Base-by-base conservation (phyloP, 2,797 vertebrate species). In the Acanthornis magna region DNA sequence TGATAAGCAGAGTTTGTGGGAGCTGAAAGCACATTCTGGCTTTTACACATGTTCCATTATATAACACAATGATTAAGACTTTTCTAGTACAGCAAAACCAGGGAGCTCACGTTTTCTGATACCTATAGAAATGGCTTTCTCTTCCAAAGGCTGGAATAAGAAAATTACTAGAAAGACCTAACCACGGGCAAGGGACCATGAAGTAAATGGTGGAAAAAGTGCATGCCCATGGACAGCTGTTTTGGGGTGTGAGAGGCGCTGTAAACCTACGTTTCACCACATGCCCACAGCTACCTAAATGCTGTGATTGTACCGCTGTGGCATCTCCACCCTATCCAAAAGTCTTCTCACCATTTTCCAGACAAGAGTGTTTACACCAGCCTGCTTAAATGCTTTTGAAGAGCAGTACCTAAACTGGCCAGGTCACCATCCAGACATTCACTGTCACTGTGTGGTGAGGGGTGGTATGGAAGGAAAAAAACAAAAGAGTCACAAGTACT, bases 41-140 rank as follows among this genome's bases (percentile, higher is more conserved):
- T 84, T 13, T 51, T 75, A 34, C 15, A 60, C 5, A 7, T 6
- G 7, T 60, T 79, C 45, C 17, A 6, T 80, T 71, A 25, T 4
- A n/a, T 15, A 19, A 15, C 0, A 0, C 13, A 53, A 19, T 1
- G 2, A 67, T 34, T 43, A 45, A 84, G 30, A 8, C 36, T 70
- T 86, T 29, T 30, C 55, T 16, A 58, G 71, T 50, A 71, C 4
- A 42, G 25, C 8, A 75, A 40, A 75, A 90, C 0, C 22, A 40
- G 11, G 16, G 18, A 72, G 10, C 5, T n/a, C n/a, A 4, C 34
- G 13, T 61, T 77, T 91, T 72, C n/a, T 57, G 40, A 9, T 13
- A 40, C 22, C 48, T 26, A 2, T 20, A 27, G 65, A 55, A 94
- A 66, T 25, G 42, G 9, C 26, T 71, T 80, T 88, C 13, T 84